Base-by-base conservation (phyloP, 2,888 invertebrate species). In the Busseola fusca region DNA sequence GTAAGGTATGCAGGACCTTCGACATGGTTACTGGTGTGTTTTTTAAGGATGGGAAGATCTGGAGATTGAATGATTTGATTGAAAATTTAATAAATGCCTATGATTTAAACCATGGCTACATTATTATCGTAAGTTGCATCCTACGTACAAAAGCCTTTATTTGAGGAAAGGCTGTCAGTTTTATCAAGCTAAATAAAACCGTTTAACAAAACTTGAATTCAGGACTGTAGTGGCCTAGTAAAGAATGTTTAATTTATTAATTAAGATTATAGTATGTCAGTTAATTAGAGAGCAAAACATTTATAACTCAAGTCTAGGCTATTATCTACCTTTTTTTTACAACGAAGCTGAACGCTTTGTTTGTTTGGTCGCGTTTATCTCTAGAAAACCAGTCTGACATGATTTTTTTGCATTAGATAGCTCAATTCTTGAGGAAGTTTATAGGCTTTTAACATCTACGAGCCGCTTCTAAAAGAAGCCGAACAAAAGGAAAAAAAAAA, bases 1-100 rank as follows among this genome's bases (percentile, higher is more conserved):
- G 72, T 71, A 64, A 74, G 18, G 59, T n/a, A 69, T 71, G 59
- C 27, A 52, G 21, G 50, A 50, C 54, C 34, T 64, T 52, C n/a
- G 14, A 30, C 12, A 16, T 16, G 67, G 3, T 57, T 34, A 30
- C 40, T n/a, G 9, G 7, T 12, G 4, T 34, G 6, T 62, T 5
- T 42, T 10, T 34, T 58, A 7, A 45, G 18, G 21, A 57, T 30
- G 9, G 16, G 7, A 34, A n/a, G 16, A n/a, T n/a, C n/a, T n/a
- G n/a, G n/a, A n/a, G n/a, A n/a, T n/a, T n/a, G n/a, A n/a, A n/a
- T n/a, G n/a, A n/a, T n/a, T n/a, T n/a, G 16, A 48, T 6, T 0
- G 21, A 62, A 62, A 21, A 63, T 16, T 27, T 5, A 34, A 34
- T 52, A 14, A 34, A 2, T 37, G 16, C n/a, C 34, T 16, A 37